Evolutionary conservation across 2,797 vertebrate species (phyloP).

Genomic region (Clamator glandarius): DNA sequence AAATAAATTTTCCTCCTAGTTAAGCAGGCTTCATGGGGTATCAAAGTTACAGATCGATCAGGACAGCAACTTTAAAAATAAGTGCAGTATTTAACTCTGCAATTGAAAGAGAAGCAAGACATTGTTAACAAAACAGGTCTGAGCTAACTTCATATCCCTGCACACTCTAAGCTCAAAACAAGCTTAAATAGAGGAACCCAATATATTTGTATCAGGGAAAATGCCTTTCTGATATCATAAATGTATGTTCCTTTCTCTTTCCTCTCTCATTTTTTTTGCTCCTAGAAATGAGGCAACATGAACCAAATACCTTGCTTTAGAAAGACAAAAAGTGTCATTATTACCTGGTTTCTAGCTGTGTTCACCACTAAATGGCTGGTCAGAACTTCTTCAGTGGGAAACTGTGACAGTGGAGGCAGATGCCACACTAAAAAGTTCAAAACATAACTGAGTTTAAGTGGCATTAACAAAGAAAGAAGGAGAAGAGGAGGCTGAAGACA

Average conservation of each 20-base stretch:
- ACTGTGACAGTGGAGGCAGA: not conserved
- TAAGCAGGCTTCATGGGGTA: not conserved
- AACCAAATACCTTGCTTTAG: not conserved
- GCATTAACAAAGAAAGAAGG: not conserved
- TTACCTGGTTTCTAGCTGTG: not conserved
- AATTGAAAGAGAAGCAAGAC: not conserved
- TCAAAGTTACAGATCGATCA: not conserved
- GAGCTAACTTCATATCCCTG: not conserved
- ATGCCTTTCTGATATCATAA: not conserved
- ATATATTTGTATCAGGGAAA: not conserved
- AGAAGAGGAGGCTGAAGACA: not conserved
- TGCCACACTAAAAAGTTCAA: not conserved
- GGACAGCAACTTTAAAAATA: not conserved
- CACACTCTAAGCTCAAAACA: not conserved
- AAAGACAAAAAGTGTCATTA: not conserved
- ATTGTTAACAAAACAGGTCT: not conserved
- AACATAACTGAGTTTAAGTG: not conserved
- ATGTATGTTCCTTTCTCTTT: not conserved
- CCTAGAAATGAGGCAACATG: not conserved
- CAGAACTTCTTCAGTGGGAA: not conserved
- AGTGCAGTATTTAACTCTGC: not conserved
- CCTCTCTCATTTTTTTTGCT: not conserved
- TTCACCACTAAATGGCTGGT: not conserved
- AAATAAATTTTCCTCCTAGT: not conserved
- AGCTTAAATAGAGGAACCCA: not conserved